Evolutionary conservation across 2,113 vertebrate genomes (phyloP).

Genomic region (Pseudois nayaur): DNA sequence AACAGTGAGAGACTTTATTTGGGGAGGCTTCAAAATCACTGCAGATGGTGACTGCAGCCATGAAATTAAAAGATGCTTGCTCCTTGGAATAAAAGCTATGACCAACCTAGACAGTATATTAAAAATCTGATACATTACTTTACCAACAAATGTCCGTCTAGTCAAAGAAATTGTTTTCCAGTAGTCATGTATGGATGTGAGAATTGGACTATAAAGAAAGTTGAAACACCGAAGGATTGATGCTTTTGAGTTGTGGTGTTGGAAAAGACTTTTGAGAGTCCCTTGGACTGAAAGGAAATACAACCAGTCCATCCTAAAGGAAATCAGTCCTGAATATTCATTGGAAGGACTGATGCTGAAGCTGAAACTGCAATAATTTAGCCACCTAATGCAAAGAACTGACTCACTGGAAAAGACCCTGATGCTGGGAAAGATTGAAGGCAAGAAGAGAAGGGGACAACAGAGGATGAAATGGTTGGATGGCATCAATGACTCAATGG

Average conservation of each 20-base stretch:
- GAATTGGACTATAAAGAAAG: no score
- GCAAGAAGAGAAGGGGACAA: background rate
- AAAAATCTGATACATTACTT: no score
- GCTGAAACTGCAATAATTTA: background rate
- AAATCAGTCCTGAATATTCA: background rate
- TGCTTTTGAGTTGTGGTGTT: no score
- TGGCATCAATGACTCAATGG: accelerated
- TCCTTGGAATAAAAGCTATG: background rate
- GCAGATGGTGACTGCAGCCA: background rate
- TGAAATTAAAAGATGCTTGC: background rate
- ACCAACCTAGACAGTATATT: background rate
- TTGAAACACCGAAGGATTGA: no score
- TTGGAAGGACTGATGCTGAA: background rate
- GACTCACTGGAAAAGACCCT: background rate
- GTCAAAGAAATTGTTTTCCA: no score
- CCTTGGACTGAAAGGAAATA: background rate
- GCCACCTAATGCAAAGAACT: accelerated
- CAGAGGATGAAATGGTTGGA: background rate
- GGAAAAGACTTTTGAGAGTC: no score
- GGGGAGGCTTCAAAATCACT: background rate
- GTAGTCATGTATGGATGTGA: no score
- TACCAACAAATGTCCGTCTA: no score
- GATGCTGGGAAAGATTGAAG: background rate
- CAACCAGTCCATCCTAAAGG: background rate
- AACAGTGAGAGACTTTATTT: background rate